A percentile compares a stretch with the other conserved stretches of the same genome.
These are phyloP conservation scores for Sinocyclocheilus maitianheensis DNA, from an alignment of 2,113 vertebrate species.

Conservation along the genomic window DNA sequence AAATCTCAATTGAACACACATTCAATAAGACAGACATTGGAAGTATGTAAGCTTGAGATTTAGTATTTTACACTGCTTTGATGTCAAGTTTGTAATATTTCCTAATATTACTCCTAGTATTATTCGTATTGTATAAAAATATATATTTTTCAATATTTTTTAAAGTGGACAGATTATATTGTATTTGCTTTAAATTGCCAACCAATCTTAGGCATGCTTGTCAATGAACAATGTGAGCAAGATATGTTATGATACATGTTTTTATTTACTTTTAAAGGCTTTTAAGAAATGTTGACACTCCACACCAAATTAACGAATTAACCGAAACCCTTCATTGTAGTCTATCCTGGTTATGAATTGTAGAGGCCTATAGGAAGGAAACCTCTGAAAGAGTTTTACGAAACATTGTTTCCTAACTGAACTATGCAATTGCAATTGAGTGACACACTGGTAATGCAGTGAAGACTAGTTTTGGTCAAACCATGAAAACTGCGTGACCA, in stretches of 20 bases:
- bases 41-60: not conserved
- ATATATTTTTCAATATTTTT: too few species aligned
- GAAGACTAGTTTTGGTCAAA: not conserved
- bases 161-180: too few species aligned
- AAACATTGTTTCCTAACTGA: not conserved
- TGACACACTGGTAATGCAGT: not conserved
- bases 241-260: not conserved
- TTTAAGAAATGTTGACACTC: not conserved
- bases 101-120: not conserved
- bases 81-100: not conserved
- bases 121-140: not conserved
- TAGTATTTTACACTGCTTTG: not conserved
- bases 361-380: not conserved
- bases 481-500: not conserved
- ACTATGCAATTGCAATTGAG: not conserved
- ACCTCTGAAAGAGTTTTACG: constrained; percentile 11
- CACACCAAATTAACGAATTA: not conserved
- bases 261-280: not conserved
- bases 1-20: not conserved
- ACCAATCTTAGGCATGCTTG: not conserved
- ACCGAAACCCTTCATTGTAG: not conserved
- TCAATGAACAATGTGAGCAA: not conserved
- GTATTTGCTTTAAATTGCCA: not conserved
- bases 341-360: not conserved
- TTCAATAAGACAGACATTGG: not conserved